Evolutionary conservation across 2,888 invertebrate species (phyloP).

Genomic region (Lithophane semibrunnea): DNA sequence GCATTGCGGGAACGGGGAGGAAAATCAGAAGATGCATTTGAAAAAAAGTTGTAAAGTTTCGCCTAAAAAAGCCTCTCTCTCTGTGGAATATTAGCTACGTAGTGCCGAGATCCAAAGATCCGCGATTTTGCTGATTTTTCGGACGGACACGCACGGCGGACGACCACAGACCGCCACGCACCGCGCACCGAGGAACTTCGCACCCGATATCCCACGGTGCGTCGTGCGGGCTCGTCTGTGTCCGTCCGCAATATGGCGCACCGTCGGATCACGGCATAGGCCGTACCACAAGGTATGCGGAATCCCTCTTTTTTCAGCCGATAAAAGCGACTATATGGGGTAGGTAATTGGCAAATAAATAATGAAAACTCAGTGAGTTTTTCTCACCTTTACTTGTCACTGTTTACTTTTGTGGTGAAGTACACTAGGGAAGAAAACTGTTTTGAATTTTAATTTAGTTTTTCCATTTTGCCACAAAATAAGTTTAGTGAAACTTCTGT

Average conservation of each 20-base stretch:
- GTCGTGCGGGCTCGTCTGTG: no score
- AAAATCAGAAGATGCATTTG: conserved; percentile 7
- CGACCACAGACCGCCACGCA: no score
- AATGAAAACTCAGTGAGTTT: not conserved
- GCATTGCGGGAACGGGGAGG: not conserved
- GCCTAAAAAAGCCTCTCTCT: no score
- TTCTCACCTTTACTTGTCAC: not conserved
- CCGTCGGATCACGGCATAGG: no score
- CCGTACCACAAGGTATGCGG: not conserved
- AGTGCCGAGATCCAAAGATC: no score
- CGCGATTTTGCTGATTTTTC: no score
- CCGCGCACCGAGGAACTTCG: no score
- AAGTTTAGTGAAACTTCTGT: conserved; percentile 41
- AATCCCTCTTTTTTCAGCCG: not conserved
- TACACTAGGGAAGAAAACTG: not conserved
- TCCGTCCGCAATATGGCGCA: no score
- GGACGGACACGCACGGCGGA: no score
- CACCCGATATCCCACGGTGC: no score
- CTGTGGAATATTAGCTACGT: not conserved
- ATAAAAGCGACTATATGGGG: not conserved
- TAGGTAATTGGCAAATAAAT: not conserved
- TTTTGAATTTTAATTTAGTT: not conserved
- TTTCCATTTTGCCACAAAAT: not conserved
- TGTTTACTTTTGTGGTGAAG: not conserved
- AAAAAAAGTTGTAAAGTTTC: no score